These are phyloP conservation scores for Drosophila paracracens DNA, from an alignment of 2,888 invertebrate genomes.

Conservation along the genomic window DNA sequence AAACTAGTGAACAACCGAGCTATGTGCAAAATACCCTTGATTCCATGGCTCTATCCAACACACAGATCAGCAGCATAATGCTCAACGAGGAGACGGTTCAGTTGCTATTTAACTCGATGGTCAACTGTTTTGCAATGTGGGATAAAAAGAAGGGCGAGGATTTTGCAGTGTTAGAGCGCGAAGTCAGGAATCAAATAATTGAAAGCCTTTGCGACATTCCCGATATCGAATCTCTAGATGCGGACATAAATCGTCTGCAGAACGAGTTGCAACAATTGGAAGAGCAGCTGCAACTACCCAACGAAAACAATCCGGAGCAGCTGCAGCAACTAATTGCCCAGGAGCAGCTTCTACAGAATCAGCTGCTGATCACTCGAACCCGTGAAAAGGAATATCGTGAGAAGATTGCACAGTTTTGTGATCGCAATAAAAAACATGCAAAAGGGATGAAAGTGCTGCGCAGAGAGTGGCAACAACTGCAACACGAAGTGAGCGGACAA, in stretches of 20 bases:
- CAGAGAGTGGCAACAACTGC: constrained; percentile 38
- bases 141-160: constrained; percentile 78
- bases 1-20: constrained; percentile 56
- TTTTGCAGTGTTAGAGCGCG: constrained; percentile 61
- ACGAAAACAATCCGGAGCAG: constrained; percentile 52
- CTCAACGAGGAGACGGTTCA: constrained; percentile 74
- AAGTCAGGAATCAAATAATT: constrained; percentile 70
- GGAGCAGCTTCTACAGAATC: constrained; percentile 57
- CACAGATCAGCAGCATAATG: constrained; percentile 30
- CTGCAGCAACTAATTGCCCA: constrained; percentile 27
- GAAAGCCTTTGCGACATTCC: constrained; percentile 59
- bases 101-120: constrained; percentile 62
- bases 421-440: constrained; percentile 10
- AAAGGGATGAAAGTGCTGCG: constrained; percentile 18
- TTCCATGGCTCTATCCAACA: constrained; percentile 43
- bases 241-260: constrained; percentile 52
- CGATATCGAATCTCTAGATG: constrained; percentile 55
- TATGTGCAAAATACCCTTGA: constrained; percentile 54
- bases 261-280: constrained; percentile 52
- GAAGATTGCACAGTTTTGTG: constrained; percentile 6
- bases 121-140: constrained; percentile 80
- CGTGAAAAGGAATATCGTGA: constrained; percentile 8
- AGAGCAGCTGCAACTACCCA: constrained; percentile 43
- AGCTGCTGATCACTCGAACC: constrained; percentile 42
- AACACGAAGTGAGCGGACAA: constrained; percentile 57